Percentiles rank a stretch among this genome's conserved stretches.
Conservation (phyloP, 1,140 invertebrate species). For the Paracyclopina nana region DNA sequence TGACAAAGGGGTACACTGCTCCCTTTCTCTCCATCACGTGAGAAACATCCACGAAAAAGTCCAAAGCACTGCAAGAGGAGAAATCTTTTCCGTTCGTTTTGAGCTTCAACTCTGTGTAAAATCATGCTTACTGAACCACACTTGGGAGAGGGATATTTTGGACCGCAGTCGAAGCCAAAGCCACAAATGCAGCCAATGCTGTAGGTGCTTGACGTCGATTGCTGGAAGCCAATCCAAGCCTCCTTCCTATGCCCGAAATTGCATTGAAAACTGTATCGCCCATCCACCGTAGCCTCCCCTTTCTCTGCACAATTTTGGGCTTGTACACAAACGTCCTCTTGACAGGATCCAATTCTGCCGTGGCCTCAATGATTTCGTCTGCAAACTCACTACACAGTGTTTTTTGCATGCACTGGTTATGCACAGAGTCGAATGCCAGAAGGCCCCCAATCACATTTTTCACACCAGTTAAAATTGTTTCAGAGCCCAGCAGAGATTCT, state of each 20-base stretch:
- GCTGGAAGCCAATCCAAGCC: no score
- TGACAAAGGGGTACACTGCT: slow-evolving; percentile 3
- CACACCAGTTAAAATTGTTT: no score
- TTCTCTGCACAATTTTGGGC: background rate
- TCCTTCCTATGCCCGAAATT: no score
- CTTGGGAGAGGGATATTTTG: no score
- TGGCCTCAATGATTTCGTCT: background rate
- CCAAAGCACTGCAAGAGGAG: slow-evolving; percentile 9
- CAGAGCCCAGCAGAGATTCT: no score
- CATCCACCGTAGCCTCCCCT: background rate
- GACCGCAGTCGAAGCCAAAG: no score
- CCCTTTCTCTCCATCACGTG: slow-evolving; percentile 9
- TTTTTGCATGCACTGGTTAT: background rate
- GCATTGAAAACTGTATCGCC: background rate
- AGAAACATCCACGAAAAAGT: background rate
- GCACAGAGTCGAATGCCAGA: background rate
- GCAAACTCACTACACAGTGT: slow-evolving; percentile 1
- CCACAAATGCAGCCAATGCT: no score
- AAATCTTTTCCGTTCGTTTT: no score
- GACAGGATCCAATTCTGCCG: background rate
- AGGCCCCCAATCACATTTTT: slow-evolving; percentile 1
- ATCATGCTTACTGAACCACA: no score
- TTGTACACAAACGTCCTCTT: background rate
- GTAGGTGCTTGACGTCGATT: no score
- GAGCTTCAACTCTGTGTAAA: no score